These are phyloP conservation scores for Hipposideros larvatus DNA, from an alignment of 2,797 vertebrate species.

Conservation along the genomic window DNA sequence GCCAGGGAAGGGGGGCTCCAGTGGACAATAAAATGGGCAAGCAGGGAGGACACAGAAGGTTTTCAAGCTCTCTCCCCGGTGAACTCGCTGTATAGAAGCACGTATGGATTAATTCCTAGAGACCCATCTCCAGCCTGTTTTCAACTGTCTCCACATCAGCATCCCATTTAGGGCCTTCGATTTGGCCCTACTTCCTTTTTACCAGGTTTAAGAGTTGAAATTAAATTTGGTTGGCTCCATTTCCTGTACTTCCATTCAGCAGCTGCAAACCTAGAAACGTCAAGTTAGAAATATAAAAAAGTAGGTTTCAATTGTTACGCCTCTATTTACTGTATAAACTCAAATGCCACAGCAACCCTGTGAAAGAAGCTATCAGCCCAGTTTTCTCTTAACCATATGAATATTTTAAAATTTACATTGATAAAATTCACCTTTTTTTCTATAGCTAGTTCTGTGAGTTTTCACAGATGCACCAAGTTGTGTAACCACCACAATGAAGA, in stretches of 20 bases:
- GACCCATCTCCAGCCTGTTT: neutral
- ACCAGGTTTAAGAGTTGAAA: slow-evolving; percentile 28
- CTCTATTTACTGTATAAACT: neutral
- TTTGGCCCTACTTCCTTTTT: neutral
- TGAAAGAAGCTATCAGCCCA: neutral
- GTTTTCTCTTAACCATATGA: neutral
- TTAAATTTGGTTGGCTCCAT: slow-evolving; percentile 10
- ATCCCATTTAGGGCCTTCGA: neutral
- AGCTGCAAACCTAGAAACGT: neutral
- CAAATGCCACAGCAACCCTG: neutral
- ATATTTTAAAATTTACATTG: neutral
- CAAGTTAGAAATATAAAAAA: neutral
- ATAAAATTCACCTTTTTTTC: neutral
- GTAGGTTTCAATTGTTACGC: neutral
- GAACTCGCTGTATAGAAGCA: neutral
- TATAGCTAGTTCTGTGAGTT: neutral
- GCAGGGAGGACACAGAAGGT: neutral
- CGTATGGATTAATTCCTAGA: fast-evolving
- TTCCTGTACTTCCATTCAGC: neutral
- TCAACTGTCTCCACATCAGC: neutral
- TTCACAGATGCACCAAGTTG: neutral
- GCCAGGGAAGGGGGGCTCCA: neutral
- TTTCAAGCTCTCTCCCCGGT: neutral
- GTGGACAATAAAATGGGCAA: neutral
- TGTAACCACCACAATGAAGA: neutral